Percentiles rank a stretch among this genome's conserved stretches.
These are phyloP conservation scores for Conomelus anceps DNA, from an alignment of 2,888 invertebrate species.

Conservation along the genomic window DNA sequence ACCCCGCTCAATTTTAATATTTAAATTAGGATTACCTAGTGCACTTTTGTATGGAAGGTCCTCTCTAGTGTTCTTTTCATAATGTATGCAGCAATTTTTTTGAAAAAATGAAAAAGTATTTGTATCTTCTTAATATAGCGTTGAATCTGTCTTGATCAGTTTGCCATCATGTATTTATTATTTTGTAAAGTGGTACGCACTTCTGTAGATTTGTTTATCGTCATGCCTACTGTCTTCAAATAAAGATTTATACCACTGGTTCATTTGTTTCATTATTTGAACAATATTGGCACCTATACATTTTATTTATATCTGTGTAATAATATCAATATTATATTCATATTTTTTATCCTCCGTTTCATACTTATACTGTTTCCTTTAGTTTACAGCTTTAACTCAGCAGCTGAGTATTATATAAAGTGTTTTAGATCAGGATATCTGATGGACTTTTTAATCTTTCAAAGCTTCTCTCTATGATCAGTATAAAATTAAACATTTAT, in stretches of 20 bases:
- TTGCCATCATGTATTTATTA: background rate
- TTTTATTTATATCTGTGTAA: too few species aligned
- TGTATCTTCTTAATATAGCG: background rate
- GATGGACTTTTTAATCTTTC: too few species aligned
- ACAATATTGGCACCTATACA: too few species aligned
- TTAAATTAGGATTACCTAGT: background rate
- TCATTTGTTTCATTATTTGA: background rate
- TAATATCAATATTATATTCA: too few species aligned
- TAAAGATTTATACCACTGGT: background rate
- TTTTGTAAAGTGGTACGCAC: background rate
- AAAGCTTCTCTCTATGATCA: too few species aligned
- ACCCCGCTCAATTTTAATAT: background rate
- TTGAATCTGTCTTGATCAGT: background rate
- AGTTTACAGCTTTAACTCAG: too few species aligned
- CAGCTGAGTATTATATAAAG: too few species aligned
- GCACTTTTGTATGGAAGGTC: background rate
- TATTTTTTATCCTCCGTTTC: too few species aligned
- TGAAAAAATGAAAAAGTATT: background rate
- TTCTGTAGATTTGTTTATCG: background rate
- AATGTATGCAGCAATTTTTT: background rate
- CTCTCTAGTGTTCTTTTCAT: background rate
- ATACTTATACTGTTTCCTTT: too few species aligned
- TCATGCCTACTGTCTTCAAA: background rate
- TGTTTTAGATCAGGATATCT: too few species aligned
- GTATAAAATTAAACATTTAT: too few species aligned